These are phyloP conservation scores for Narcine bancroftii DNA, from an alignment of 2,113 vertebrate species.

Conservation along the genomic window DNA sequence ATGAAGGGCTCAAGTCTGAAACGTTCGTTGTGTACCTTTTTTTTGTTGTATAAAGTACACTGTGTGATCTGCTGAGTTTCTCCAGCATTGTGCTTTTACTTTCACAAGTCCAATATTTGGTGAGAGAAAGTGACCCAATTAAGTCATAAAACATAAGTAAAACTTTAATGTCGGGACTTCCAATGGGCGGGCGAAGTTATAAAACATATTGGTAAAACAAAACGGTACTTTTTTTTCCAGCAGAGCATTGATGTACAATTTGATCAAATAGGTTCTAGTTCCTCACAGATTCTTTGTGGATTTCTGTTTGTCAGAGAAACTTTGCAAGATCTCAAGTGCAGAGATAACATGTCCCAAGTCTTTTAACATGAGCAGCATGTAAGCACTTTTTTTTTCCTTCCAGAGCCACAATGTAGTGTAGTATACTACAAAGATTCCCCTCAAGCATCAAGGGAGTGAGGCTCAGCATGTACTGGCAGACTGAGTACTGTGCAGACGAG, in stretches of 20 bases:
- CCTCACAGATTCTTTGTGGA: conserved; percentile 1
- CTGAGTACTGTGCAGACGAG: neutral
- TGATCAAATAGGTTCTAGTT: conserved; percentile 7
- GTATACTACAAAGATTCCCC: conserved; percentile 27
- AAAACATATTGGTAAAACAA: conserved; percentile 10
- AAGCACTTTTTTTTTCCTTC: conserved; percentile 25
- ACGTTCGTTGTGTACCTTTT: too few species aligned
- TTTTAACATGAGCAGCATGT: conserved; percentile 34
- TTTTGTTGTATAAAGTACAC: too few species aligned
- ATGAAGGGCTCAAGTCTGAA: too few species aligned
- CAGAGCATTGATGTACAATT: neutral
- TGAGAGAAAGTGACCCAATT: neutral
- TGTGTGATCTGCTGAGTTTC: too few species aligned
- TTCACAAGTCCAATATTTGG: neutral
- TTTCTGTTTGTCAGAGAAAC: conserved; percentile 17
- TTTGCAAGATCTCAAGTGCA: conserved; percentile 10
- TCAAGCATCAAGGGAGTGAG: conserved; percentile 11
- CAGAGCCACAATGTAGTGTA: conserved; percentile 3
- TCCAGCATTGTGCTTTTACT: too few species aligned
- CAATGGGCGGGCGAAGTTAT: too few species aligned
- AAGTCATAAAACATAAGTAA: neutral
- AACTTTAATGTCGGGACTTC: too few species aligned
- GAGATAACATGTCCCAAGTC: neutral
- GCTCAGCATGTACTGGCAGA: conserved; percentile 17
- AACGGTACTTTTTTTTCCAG: neutral